Evolutionary conservation across 1,140 invertebrate genomes (phyloP), one percentile per base, ranked within the genome.

Genomic region (Delia radicum): DNA sequence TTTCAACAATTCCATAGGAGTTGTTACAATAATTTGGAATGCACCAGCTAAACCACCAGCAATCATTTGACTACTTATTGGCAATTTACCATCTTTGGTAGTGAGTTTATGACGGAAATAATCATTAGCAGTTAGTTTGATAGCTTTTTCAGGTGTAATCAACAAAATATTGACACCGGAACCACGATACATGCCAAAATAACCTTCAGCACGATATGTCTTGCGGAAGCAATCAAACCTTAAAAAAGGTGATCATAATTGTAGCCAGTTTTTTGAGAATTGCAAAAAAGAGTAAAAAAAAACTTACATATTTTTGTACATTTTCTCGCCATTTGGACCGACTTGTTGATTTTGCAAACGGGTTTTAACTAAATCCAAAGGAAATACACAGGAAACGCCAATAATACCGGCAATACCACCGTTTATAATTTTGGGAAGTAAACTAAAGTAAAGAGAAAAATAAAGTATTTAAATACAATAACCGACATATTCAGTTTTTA

Each of bases 131-230:
- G 98, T 96, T 76, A 99, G 89, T 89, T 99, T 99, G 78, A 99
- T 99, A 1, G 98, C 98, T 87, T 99, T 99, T 88, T 99, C 98
- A 0, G 98, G 98, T 2, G 98, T 99, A 62, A 99, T 98, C 10
- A 99, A 90, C 21, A 99, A 87, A 81, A 99, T 97, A 88, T 99
- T 99, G 0, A 99, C 98, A 24, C 91, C 96, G 0, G 96, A 98
- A 4, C 97, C 96, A 87, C 96, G 92, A 87, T 99, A 99, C 96
- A 99, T 98, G 80, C 97, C 97, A 87, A 98, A 95, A 86, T 98
- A 98, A 1, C 97, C 97, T 88, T 98, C 97, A 42, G 94, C 92
- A 75, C 87, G 88, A 81, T 96, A 98, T 6, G 97, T 98, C 87
- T 98, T 96, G 73, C 91, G 91, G 81, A 97, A 98, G 87, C 97